Percentiles rank a stretch among this genome's conserved stretches.
These are phyloP conservation scores for Odocoileus hemionus DNA, from an alignment of 2,113 vertebrate species.

Conservation along the genomic window DNA sequence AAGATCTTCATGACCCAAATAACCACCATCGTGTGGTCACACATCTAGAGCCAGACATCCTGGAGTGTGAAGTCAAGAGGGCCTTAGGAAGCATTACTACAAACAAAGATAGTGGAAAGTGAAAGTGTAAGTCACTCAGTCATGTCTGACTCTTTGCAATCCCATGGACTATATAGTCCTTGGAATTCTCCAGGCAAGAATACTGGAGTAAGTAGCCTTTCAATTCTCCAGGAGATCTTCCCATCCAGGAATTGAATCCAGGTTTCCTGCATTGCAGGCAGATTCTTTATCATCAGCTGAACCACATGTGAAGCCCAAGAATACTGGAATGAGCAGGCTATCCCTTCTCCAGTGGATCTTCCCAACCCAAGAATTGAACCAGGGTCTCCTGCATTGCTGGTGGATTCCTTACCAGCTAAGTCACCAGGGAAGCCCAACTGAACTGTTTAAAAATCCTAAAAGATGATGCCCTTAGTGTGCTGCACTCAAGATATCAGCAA, in stretches of 20 bases:
- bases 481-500: not conserved
- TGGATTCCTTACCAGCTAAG: not conserved
- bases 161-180: too few species aligned
- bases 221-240: not conserved
- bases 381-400: not conserved
- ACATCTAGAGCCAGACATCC: not conserved
- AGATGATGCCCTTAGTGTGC: accelerated
- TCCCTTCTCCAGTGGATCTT: not conserved
- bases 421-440: not conserved
- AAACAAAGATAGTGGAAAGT: not conserved
- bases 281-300: too few species aligned
- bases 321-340: not conserved
- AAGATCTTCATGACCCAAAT: not conserved
- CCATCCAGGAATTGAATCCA: not conserved
- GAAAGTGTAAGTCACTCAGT: not conserved
- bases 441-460: not conserved
- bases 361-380: not conserved
- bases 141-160: not conserved
- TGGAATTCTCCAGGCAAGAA: not conserved
- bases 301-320: too few species aligned
- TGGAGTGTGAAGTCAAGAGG: not conserved
- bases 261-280: too few species aligned
- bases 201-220: not conserved
- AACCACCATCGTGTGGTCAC: not conserved
- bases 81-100: not conserved